Evolutionary conservation across 2,113 vertebrate genomes (phyloP), one percentile per base, ranked within the genome.

Genomic region (Eulemur macaco): DNA sequence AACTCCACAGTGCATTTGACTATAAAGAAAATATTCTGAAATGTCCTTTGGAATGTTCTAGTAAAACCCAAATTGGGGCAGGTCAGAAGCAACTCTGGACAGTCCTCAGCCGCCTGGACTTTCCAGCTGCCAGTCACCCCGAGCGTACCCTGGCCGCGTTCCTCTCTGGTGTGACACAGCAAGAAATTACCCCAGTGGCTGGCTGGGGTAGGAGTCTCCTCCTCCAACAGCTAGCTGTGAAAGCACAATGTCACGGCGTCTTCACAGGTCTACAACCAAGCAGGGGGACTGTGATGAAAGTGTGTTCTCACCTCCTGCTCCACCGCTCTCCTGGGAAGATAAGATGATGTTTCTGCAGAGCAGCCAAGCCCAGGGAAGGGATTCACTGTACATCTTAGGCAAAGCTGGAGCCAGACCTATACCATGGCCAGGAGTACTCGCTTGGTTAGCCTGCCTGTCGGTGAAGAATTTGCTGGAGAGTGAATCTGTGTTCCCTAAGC

Each of bases 11-110:
- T 68, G 63, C 73, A 56, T n/a, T 81, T 31, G 63, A 21, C 88
- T 74, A 2, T 21, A 52, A 71, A 8, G 6, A 66, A 60, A 27
- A 34, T 42, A 63, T 64, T 71, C 69, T 37, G 71, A 83, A 47
- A 50, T 74, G 58, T 68, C 84, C 45, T 89, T 76, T 21, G 76
- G 74, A 89, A 77, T 69, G 50, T 64, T 81, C 58, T 47, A 47
- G 31, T 11, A 69, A 87, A 82, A 37, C 45, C 47, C 60, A 66
- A 13, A n/a, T 39, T 60, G 73, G 80, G 39, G 37, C 66, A n/a
- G 39, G 23, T 86, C 63, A 71, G 52, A 78, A 76, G 78, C 69
- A 95, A 50, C 69, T 64, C 27, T 54, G 50, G 85, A 80, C 34
- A 89, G 42, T 74, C 47, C 68, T 84, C 29, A 23, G 81, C 45